Evolutionary conservation across 2,797 vertebrate genomes (phyloP), one percentile per base, ranked within the genome.

Genomic region (Heliangelus exortis): DNA sequence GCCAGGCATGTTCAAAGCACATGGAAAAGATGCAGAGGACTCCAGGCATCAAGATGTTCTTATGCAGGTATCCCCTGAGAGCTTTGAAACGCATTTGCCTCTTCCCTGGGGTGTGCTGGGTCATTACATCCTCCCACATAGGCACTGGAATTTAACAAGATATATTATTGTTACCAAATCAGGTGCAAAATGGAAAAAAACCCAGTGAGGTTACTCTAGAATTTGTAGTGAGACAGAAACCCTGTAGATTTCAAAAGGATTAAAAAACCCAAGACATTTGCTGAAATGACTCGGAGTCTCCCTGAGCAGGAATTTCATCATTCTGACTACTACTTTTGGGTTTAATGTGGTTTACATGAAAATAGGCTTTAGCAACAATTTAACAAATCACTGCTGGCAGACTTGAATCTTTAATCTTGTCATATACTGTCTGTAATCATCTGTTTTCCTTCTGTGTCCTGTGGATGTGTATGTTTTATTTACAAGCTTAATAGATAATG

Each of bases 381-480:
- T 80, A 93, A 92, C 62, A 93, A 97, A 94, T 87, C 81, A 59
- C 41, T 68, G 71, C 89, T 88, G 86, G 73, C 71, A 87, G 83
- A 78, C 61, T 88, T 94, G 67, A 95, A 92, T 92, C 76, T 74
- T 78, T 66, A 85, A 85, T 91, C 89, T 90, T 90, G 87, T 88
- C 94, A 79, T 76, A 91, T 73, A 81, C 78, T 76, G 90, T 93
- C 86, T 95, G 95, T 69, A 94, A 83, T 92, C 23, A 82, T 93
- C 92, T 91, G 89, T 94, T 94, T 90, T 81, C 95, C 95, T 96
- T 36, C 7, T 95, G 95, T 97, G 87, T 97, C 95, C 65, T 21
- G 94, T 97, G 89, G 84, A 62, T 92, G 85, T 96, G 39, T 67
- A 77, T 96, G 91, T 96, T 96, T 95, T 96, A 95, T 94, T 97